phyloP scores from a whole-genome alignment of 2,888 invertebrate genomes.

The Bimastos eiseni region DNA sequence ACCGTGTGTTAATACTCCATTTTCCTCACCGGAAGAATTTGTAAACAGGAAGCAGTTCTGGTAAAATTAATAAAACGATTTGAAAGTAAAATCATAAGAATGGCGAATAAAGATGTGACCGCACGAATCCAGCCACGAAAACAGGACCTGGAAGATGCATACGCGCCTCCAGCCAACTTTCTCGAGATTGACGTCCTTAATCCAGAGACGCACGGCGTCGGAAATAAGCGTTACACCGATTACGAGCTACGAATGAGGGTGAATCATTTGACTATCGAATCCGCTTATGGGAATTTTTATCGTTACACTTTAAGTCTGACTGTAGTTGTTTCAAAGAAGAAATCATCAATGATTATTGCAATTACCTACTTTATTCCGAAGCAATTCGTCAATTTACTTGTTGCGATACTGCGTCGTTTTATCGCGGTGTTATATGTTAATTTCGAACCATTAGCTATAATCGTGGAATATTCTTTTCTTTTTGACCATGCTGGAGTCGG shows the following conservation, averaged over 20 bases:
- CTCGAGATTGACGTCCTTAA: conserved; percentile 98
- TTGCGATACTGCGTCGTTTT: neutral
- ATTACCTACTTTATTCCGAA: neutral
- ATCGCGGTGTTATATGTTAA: neutral
- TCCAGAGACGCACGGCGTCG: conserved; percentile 95
- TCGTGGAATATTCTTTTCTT: too few species aligned
- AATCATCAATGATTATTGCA: neutral
- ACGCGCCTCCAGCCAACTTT: conserved; percentile 99
- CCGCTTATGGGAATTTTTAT: neutral
- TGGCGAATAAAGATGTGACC: conserved; percentile 74
- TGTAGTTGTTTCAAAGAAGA: neutral
- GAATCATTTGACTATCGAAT: conserved; percentile 47
- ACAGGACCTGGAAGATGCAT: conserved; percentile 98
- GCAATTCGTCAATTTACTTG: neutral
- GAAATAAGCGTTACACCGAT: conserved; percentile 97
- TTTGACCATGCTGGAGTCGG: too few species aligned
- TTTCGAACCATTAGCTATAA: too few species aligned
- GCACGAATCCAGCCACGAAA: conserved; percentile 93
- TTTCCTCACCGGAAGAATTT: conserved; percentile 6
- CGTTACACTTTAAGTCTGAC: too few species aligned
- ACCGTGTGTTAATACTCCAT: neutral
- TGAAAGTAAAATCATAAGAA: neutral
- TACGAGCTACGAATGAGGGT: conserved; percentile 99
- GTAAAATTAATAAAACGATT: neutral
- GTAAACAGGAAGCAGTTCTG: neutral